A percentile compares a stretch with the other conserved stretches of the same genome.
These are phyloP conservation scores for Sigmodon hispidus DNA, from an alignment of 2,113 vertebrate species.

Conservation along the genomic window DNA sequence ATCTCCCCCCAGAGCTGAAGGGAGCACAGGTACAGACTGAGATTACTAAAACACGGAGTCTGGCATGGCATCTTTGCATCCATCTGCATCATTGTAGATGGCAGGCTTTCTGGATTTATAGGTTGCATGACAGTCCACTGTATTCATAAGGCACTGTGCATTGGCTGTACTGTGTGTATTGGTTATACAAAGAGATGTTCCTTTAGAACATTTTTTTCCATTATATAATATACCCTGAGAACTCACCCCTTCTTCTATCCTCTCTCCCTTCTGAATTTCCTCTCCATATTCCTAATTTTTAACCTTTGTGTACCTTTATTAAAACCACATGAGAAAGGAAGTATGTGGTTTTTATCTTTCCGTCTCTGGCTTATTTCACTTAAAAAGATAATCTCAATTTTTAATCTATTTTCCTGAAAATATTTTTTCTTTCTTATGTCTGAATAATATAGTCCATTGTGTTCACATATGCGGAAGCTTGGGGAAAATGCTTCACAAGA, in stretches of 20 bases:
- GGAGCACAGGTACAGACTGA: neutral
- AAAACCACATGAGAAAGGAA: neutral
- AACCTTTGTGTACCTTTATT: neutral
- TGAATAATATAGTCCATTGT: neutral
- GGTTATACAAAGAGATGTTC: neutral
- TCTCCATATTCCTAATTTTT: too few relatives aligned
- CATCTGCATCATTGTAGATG: neutral
- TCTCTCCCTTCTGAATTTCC: neutral
- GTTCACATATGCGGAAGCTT: neutral
- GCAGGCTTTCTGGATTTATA: neutral
- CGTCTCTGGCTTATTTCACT: neutral
- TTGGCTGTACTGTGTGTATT: neutral
- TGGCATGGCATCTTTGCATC: neutral
- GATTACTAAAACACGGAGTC: too few relatives aligned
- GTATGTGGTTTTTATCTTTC: neutral
- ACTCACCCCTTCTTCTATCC: neutral
- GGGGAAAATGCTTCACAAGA: neutral
- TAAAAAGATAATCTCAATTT: neutral
- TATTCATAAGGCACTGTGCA: neutral
- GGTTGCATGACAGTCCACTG: neutral
- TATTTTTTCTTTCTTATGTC: neutral
- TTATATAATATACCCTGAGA: neutral
- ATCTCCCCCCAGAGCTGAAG: rapidly evolving
- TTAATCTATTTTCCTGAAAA: neutral
- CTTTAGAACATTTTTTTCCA: too few relatives aligned